These are phyloP conservation scores for Sipha maydis DNA, from an alignment of 2,888 invertebrate genomes.

Conservation along the genomic window DNA sequence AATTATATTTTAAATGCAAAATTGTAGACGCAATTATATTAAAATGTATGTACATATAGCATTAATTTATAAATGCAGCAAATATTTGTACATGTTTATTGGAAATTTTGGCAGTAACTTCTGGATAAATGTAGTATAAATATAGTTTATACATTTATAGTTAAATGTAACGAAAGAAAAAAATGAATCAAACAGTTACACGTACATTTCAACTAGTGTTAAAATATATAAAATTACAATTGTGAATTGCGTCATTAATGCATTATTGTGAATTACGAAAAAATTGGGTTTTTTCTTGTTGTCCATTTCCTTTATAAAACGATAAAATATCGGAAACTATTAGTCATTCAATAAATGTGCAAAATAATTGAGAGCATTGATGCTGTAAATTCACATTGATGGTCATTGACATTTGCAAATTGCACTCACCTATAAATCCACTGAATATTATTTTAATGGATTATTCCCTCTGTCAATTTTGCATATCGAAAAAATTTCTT, in stretches of 20 bases:
- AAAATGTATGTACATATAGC: no score
- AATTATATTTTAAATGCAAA: no score
- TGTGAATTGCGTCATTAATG: conserved; percentile 20
- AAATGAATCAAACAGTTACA: background rate
- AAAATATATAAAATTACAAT: conserved; percentile 3
- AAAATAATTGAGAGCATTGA: background rate
- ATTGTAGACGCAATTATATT: no score
- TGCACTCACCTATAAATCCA: background rate
- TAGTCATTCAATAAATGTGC: conserved; percentile 17
- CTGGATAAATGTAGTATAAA: background rate
- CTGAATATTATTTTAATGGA: conserved; percentile 25
- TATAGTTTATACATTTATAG: no score
- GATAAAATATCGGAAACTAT: conserved; percentile 36
- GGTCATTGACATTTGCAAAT: conserved; percentile 26
- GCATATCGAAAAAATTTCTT: background rate
- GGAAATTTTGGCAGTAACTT: background rate
- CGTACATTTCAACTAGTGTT: background rate
- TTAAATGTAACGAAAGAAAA: background rate
- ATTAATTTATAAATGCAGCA: background rate
- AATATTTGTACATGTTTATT: background rate
- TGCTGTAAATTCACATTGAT: conserved; percentile 28
- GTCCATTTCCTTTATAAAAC: background rate
- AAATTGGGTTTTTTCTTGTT: background rate
- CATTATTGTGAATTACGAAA: background rate
- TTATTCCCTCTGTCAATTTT: background rate